Base-by-base conservation (phyloP, 2,888 invertebrate species). In the Bimastos eiseni region DNA sequence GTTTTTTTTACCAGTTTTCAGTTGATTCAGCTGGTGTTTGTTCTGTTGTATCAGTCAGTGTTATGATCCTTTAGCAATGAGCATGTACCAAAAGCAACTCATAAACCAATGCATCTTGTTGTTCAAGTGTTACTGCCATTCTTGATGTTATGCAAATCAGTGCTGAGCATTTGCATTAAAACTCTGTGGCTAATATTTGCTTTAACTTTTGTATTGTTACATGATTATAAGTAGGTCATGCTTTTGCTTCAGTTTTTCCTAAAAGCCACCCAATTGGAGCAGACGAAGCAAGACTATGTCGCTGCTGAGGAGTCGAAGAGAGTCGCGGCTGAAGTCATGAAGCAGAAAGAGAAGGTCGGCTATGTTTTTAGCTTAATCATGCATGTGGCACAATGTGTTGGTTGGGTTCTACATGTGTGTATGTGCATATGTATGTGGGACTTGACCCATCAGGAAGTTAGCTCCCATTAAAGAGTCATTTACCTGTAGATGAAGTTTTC, bases 231-330 rank as follows among this genome's bases (percentile, higher is more conserved):
- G 8, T 30, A 30, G 38, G 55, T 17, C 49, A 49, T 91, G 37
- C 33, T 34, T 90, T 89, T 84, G 44, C 93, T 92, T 13, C 93
- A 95, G 91, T 95, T 98, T 90, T 98, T 97, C 93, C 96, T 97
- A 95, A 97, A 96, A 95, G 97, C 97, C 0, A 97, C 97, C 0
- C 96, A 97, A 92, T 95, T 98, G 90, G 97, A 97, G 94, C 94
- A 94, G 91, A 94, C 95, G 92, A 93, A 94, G 91, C 91, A 93
- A 33, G 94, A 95, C 90, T 95, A 95, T 91, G 92, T 92, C 4
- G 90, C 88, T 49, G 94, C 95, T 6, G 93, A 93, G 83, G 93
- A 93, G 91, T 93, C 93, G 89, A 94, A 93, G 90, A 92, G 93
- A 44, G 91, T 93, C 4, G 94, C 95, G 0, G 91, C 92, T 33